phyloP scores from a whole-genome alignment of 2,888 invertebrate species.

The Agapostemon virescens region DNA sequence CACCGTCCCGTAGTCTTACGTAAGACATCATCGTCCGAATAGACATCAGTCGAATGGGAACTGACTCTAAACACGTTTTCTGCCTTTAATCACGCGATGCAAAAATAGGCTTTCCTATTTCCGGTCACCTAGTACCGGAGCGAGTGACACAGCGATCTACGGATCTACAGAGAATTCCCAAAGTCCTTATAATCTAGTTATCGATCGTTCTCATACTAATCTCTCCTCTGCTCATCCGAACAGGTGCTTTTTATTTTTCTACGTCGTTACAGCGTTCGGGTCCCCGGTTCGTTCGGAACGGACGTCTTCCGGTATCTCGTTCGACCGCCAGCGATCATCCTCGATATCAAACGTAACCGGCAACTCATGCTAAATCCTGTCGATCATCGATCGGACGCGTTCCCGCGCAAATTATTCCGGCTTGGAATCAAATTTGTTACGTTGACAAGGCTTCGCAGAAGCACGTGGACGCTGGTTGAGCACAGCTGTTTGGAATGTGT shows the following conservation, averaged over 20 bases:
- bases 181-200: conserved; percentile 63
- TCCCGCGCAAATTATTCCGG: neutral
- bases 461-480: no score
- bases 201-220: conserved; percentile 48
- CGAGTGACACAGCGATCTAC: conserved; percentile 63
- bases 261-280: conserved; percentile 41
- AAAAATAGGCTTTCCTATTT: conserved; percentile 70
- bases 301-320: neutral
- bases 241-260: conserved; percentile 46
- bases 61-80: conserved; percentile 55
- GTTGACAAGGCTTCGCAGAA: no score
- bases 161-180: conserved; percentile 64
- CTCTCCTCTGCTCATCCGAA: conserved; percentile 33
- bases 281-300: conserved; percentile 41
- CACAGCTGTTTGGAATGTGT: neutral
- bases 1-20: conserved; percentile 46
- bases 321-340: conserved; percentile 27
- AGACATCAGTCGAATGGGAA: conserved; percentile 55
- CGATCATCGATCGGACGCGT: neutral
- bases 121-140: conserved; percentile 66
- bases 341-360: neutral
- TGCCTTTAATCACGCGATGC: conserved; percentile 66
- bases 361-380: neutral
- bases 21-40: conserved; percentile 49
- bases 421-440: no score